A percentile compares a stretch with the other conserved stretches of the same genome.
These are phyloP conservation scores for Dipodomys ordii DNA, from an alignment of 2,113 vertebrate species.

Conservation along the genomic window DNA sequence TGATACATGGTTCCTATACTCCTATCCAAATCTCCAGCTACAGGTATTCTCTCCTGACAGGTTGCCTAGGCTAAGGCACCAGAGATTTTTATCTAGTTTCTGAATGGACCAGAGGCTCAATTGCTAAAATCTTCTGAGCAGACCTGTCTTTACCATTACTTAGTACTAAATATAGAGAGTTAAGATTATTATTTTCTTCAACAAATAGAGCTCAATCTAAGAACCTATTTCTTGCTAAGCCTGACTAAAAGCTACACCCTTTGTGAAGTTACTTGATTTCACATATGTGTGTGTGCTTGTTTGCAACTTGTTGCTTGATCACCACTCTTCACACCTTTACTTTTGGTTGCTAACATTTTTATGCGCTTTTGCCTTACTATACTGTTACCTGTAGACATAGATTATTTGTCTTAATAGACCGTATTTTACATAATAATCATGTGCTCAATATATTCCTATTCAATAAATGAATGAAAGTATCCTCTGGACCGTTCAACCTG, in stretches of 20 bases:
- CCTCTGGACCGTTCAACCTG: not conserved
- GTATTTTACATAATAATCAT: not conserved
- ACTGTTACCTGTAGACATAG: not conserved
- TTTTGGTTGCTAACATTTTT: not conserved
- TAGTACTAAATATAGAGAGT: not conserved
- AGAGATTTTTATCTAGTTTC: not conserved
- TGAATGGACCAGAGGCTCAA: not conserved
- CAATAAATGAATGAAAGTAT: not conserved
- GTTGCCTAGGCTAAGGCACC: not conserved
- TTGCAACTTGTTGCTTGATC: not conserved
- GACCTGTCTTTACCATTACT: not conserved
- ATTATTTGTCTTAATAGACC: not conserved
- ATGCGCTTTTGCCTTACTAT: not conserved
- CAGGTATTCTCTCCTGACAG: not conserved
- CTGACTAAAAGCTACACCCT: not conserved
- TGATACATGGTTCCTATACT: not conserved
- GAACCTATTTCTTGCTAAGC: not conserved
- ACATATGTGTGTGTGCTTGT: not conserved
- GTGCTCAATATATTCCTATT: constrained; percentile 1
- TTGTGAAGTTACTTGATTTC: not conserved
- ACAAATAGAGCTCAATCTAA: not conserved
- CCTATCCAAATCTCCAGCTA: not conserved
- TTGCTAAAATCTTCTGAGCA: not conserved
- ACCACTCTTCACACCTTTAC: not conserved
- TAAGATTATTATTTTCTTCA: not conserved